Conservation (phyloP, 1,140 invertebrate species). For the Bilobella aurantiaca region DNA sequence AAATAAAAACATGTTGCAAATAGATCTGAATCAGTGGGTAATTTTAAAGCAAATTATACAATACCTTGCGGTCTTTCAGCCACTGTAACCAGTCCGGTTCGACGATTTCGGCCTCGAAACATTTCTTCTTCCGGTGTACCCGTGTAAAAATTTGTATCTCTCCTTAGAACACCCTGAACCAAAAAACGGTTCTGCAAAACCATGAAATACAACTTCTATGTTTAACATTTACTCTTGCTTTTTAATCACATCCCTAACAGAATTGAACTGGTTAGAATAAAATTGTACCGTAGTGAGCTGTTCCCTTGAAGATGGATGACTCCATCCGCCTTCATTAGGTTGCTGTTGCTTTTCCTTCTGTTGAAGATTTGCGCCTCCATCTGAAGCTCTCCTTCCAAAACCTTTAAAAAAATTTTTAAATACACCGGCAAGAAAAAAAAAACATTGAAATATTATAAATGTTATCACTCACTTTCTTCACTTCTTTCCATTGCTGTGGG, state of each 20-base stretch:
- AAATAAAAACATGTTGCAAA: slow-evolving; percentile 12
- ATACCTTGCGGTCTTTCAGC: slow-evolving; percentile 76
- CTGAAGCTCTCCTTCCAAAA: slow-evolving; percentile 82
- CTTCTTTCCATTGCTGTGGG: slow-evolving; percentile 76
- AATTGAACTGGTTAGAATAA: no score
- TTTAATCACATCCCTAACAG: no score
- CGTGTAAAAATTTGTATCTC: slow-evolving; percentile 50
- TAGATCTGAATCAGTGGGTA: no score
- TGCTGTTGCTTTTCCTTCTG: slow-evolving; percentile 55
- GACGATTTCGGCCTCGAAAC: slow-evolving; percentile 39
- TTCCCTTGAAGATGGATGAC: slow-evolving; percentile 39
- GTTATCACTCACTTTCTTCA: slow-evolving; percentile 43
- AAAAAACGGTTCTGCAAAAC: slow-evolving; percentile 4
- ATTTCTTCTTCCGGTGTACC: slow-evolving; percentile 36
- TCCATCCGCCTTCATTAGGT: slow-evolving; percentile 50
- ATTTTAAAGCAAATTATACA: no score
- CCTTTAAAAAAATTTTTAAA: no score
- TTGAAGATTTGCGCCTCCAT: slow-evolving; percentile 87
- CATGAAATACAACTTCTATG: not conserved
- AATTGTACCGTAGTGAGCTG: slow-evolving; percentile 34
- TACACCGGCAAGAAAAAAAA: no score
- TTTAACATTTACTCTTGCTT: no score
- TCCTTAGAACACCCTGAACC: slow-evolving; percentile 37
- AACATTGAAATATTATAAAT: no score
- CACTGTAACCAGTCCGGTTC: slow-evolving; percentile 46